A percentile compares a stretch with the other conserved stretches of the same genome.
phyloP scores from a whole-genome alignment of 2,797 vertebrate species.

The Chaunax sp. region DNA sequence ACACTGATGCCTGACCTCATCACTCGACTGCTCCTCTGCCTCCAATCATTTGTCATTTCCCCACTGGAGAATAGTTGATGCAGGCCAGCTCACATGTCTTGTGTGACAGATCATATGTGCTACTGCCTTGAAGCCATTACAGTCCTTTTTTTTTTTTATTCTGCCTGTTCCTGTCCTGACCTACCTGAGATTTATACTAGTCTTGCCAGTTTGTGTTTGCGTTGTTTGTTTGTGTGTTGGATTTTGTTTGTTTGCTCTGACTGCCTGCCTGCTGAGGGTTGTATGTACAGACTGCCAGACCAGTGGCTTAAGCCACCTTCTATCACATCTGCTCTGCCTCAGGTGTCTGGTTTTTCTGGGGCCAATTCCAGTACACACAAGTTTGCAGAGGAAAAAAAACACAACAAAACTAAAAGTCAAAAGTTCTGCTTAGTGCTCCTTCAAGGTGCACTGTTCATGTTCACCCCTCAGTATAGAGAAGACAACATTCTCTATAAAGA shows the following conservation, averaged over 20 bases:
- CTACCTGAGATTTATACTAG: constrained; percentile 21
- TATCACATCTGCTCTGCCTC: constrained; percentile 60
- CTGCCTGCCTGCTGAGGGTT: constrained; percentile 43
- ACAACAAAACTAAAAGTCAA: constrained; percentile 4
- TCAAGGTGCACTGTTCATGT: not conserved
- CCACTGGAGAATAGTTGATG: not conserved
- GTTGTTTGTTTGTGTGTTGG: constrained; percentile 54
- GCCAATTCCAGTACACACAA: constrained; percentile 22
- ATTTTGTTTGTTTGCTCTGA: constrained; percentile 53
- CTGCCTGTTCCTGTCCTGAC: constrained; percentile 11
- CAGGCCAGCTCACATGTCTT: constrained; percentile 17
- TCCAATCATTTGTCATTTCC: constrained; percentile 30
- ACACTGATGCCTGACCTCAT: constrained; percentile 27
- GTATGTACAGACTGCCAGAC: constrained; percentile 49
- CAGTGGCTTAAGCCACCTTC: constrained; percentile 51
- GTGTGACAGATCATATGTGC: constrained; percentile 10
- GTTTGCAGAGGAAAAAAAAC: constrained; percentile 30
- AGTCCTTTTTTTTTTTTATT: not conserved
- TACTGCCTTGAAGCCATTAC: not conserved
- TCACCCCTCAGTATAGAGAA: not conserved
- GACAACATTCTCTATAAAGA: too few species aligned
- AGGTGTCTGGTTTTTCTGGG: constrained; percentile 40
- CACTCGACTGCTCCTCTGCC: constrained; percentile 29
- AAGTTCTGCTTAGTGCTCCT: constrained; percentile 1
- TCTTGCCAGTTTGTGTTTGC: constrained; percentile 53